Evolutionary conservation across 2,113 vertebrate species (phyloP), one percentile per base, ranked within the genome.

Genomic region (Trogon melanurus): DNA sequence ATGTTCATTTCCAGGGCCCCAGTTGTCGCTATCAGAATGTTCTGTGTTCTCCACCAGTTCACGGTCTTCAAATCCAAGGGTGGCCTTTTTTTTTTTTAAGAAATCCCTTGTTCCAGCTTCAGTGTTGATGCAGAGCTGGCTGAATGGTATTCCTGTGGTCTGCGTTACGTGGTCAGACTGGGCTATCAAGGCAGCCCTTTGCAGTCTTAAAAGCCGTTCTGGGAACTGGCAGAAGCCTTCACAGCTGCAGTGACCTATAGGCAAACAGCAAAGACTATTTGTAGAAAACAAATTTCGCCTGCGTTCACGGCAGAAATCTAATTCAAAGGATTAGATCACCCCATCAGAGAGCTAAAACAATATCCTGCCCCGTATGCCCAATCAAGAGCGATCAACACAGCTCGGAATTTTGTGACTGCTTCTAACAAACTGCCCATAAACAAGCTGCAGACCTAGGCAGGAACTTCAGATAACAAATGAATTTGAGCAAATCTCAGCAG

Each of bases 401-500:
- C 90, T 72, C 82, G 19, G 71, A 22, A 50, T 93, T 92, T 61
- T 67, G 72, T 47, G 82, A 27, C 69, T 78, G 73, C 65, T 90
- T 53, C 16, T 71, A 87, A 72, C 89, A 87, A 78, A 64, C 56
- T 90, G 79, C 88, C 88, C 51, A 16, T n/a, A 80, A 93, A 88
- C 85, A 86, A 94, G 65, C 93, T 72, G 61, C 88, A 86, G 57
- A 92, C 21, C 72, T 44, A 45, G 93, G 85, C 85, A 95, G 76
- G 83, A 88, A 69, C 88, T 81, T 54, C 76, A 95, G 92, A 86
- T 94, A 88, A 96, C 89, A 86, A 96, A 95, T 95, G 85, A 92
- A 96, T 91, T 74, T 51, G 83, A 95, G 90, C 83, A 94, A 96
- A 96, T 94, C 93, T 94, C 82, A 88, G 88, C 93, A 92, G 60